Evolutionary conservation across 2,888 invertebrate species (phyloP), one percentile per base, ranked within the genome.

Genomic region (Osmoderma eremita): DNA sequence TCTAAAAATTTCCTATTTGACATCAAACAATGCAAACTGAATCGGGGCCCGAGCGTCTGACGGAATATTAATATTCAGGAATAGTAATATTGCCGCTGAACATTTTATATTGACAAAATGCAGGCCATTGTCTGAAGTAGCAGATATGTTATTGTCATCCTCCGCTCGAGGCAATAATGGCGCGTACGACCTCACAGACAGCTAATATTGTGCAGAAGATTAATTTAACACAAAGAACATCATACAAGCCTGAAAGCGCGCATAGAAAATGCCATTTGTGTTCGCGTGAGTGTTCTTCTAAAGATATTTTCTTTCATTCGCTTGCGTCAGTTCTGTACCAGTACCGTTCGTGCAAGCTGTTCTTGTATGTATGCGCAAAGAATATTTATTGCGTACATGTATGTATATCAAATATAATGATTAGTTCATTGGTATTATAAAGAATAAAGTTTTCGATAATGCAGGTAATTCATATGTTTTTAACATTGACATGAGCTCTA

Each of bases 31-130:
- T 61, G 45, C 10, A n/a, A 36, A 15, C 58, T 30, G 30, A 54
- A 17, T 3, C 15, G 48, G 30, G 30, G 17, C 5, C 17, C 36
- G 24, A 24, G 45, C 45, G 58, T 61, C 58, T 38, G 53, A 38
- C 53, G 39, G 63, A 65, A 65, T 65, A 65, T 58, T 58, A 56
- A 58, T 65, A 65, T 45, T 65, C 65, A 49, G 42, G 58, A 65
- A 65, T 49, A 65, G 65, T 65, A 65, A 65, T 65, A 65, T 65
- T 49, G 50, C 68, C 61, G 50, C 38, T 65, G 68, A 68, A 68
- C 75, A 76, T 77, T 77, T 78, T 78, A 77, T 78, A 79, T 79
- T 78, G 78, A 78, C 77, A 78, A 77, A 77, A 75, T 75, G 78
- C 76, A 75, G 73, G 48, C 72, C 71, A 77, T 77, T 77, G 77